A percentile compares a stretch with the other conserved stretches of the same genome.
Evolutionary conservation across 1,140 invertebrate species (phyloP).

Genomic region (Aradophagus sp.): DNA sequence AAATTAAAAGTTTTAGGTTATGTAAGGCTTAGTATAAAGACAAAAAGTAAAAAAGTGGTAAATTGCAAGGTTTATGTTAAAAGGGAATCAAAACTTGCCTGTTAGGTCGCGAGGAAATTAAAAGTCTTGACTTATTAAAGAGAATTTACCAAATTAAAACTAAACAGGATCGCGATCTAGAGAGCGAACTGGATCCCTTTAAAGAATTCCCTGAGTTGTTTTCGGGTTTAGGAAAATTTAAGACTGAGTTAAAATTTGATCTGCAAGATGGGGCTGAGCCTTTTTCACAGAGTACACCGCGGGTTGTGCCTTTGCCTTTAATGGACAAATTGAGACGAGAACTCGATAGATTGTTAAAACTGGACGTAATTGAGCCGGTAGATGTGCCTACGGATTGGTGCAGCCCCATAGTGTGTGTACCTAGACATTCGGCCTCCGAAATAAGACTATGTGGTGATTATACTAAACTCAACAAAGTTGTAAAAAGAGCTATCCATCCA

Average conservation of each 20-base stretch:
- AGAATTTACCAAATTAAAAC: conserved; percentile 4
- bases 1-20: conserved; percentile 10
- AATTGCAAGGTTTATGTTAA: no score
- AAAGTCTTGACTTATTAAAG: conserved; percentile 16
- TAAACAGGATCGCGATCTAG: not conserved
- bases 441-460: not conserved
- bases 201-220: conserved; percentile 10
- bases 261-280: not conserved
- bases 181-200: conserved; percentile 4
- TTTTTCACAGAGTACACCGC: not conserved
- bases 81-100: conserved; percentile 24
- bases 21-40: conserved; percentile 13
- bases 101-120: conserved; percentile 17
- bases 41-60: no score
- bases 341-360: not conserved
- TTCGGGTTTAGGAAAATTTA: conserved; percentile 4
- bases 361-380: conserved; percentile 1
- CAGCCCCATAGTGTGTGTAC: conserved; percentile 5
- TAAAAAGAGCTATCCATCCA: conserved; percentile 9
- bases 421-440: not conserved
- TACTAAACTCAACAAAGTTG: not conserved
- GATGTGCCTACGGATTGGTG: conserved; percentile 4
- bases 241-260: conserved; percentile 13
- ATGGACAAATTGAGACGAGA: conserved; percentile 3
- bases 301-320: conserved; percentile 1